Base-by-base conservation (phyloP, 1,140 invertebrate species). In the Nephotettix cincticeps region DNA sequence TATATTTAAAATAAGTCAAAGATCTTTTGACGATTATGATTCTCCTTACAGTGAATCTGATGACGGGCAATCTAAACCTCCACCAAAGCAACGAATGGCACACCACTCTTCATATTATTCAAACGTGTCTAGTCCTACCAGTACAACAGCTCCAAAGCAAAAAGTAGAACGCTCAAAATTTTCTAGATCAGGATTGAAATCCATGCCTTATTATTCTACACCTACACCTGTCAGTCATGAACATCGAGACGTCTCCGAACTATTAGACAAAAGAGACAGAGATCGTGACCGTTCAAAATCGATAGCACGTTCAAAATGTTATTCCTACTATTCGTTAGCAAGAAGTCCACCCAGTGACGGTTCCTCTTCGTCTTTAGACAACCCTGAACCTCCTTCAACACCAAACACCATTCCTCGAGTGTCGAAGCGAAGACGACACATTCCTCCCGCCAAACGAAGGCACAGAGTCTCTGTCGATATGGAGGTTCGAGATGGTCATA, bases 321-420 rank as follows among this genome's bases (percentile, higher is more conserved):
- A 78, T 54, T 78, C 77, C 3, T 79, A 78, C 56, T 79, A 78
- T 69, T 79, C 78, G 9, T 71, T 78, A 23, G 74, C 78, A 11
- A 71, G 76, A 29, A 79, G 78, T 71, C 78, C 77, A 9, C 78
- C 78, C 9, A 78, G 78, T 65, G 78, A 79, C 54, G 77, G 73
- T 17, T 76, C 76, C 1, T 77, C 76, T 17, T 79, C 78, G 11
- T 79, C 78, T 14, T 43, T 76, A 2, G 77, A 78, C 9, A 70
- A 75, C 17, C 74, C 71, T 29, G 76, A 77, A 25, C 69, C 76
- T 17, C 71, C 75, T 0, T 72, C 72, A 13, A 74, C 76, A 4
- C 73, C 77, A 17, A 77, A 79, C 19, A 79, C 78, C 21, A 76
- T 78, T 45, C 75, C 78, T 9, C 56, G 77, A 11, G 78, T 77